Evolutionary conservation across 2,797 vertebrate species (phyloP), one percentile per base, ranked within the genome.

Genomic region (Denticeps clupeoides): DNA sequence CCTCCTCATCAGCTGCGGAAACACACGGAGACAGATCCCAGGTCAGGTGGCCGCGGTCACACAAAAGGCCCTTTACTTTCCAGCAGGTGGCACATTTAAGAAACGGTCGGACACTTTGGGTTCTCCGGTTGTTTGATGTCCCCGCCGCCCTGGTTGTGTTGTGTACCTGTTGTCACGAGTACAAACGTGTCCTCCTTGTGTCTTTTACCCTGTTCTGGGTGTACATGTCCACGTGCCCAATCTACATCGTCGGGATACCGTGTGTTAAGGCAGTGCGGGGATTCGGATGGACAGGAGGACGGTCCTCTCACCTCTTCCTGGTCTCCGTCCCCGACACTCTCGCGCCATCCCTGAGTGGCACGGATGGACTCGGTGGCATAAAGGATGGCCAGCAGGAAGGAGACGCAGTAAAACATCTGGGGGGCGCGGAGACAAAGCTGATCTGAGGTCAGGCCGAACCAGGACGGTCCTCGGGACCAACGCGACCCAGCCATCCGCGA

Each of bases 361-460:
- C 61, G 62, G 40, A 70, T 78, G 1, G 84, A 85, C 63, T 85
- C 82, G 44, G 70, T 83, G 0, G 88, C 85, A 0, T 90, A 89
- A 66, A 83, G 65, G 1, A 76, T 50, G 23, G 82, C 67, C 66
- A 89, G 76, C 62, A 89, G 75, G 46, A 85, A 84, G 0, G 87
- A 87, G 68, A 83, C 55, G 0, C 77, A 67, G 19, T 80, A 87
- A 73, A 85, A 89, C 0, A 72, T 84, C 88, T 89, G 70, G 4
- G 68, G 68, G 4, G 44, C 11, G 66, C 38, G 23, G 24, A 12
- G n/a, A 40, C 22, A 16, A 11, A 13, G 11, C n/a, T 15, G 38
- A 33, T 21, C 7, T 21, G 31, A 22, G 3, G n/a, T n/a, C n/a
- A n/a, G n/a, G n/a, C n/a, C n/a, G n/a, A n/a, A n/a, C n/a, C n/a